phyloP scores from a whole-genome alignment of 1,140 invertebrate genomes.

The Dreissena rostriformis region DNA sequence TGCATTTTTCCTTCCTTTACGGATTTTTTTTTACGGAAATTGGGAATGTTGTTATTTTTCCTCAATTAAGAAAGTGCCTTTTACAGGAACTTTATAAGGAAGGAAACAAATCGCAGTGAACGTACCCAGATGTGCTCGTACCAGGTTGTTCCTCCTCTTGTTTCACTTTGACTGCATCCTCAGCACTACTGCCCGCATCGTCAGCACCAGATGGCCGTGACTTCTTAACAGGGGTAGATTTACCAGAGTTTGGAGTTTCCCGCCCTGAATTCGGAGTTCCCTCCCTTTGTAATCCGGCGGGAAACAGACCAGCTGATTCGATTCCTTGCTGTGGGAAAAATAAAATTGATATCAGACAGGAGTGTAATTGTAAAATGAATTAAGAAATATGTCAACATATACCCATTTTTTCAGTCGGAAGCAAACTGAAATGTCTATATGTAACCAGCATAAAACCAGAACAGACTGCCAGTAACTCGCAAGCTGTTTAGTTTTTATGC shows the following conservation, averaged over 20 bases:
- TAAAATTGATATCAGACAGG: too few relatives aligned
- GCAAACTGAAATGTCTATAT: too few relatives aligned
- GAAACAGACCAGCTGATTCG: slow-evolving; percentile 74
- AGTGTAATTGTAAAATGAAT: neutral
- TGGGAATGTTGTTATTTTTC: too few relatives aligned
- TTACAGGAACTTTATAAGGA: too few relatives aligned
- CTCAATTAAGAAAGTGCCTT: too few relatives aligned
- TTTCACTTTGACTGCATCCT: neutral
- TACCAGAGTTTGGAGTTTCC: slow-evolving; percentile 12
- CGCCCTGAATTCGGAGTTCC: slow-evolving; percentile 37
- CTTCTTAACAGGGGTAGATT: slow-evolving; percentile 23
- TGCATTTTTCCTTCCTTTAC: too few relatives aligned
- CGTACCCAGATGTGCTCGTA: slow-evolving; percentile 29
- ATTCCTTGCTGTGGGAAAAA: slow-evolving; percentile 75
- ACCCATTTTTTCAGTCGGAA: neutral
- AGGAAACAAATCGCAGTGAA: too few relatives aligned
- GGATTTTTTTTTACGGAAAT: too few relatives aligned
- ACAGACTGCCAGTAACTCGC: too few relatives aligned
- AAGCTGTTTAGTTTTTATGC: too few relatives aligned
- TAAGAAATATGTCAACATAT: neutral
- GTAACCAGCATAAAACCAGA: too few relatives aligned
- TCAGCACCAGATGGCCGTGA: slow-evolving; percentile 18
- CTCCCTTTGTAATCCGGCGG: slow-evolving; percentile 62
- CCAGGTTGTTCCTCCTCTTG: slow-evolving; percentile 50
- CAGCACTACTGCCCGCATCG: slow-evolving; percentile 3